A percentile compares a stretch with the other conserved stretches of the same genome.
Conservation (phyloP, 2,888 invertebrate genomes). For the Monochamus alternatus region DNA sequence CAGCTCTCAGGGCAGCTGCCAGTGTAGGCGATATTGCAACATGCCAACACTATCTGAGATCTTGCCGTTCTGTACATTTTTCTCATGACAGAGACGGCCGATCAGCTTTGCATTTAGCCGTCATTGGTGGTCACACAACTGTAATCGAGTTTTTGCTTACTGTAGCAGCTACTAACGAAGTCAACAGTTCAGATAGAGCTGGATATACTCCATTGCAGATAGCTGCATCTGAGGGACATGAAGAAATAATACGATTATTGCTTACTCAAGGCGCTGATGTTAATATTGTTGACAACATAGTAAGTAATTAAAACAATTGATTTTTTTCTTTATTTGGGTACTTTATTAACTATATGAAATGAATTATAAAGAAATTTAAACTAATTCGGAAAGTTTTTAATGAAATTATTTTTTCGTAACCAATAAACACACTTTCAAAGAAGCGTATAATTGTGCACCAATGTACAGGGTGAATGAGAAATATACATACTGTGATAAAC, state of each 20-base stretch:
- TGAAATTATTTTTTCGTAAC: no score
- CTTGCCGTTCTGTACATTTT: conserved; percentile 66
- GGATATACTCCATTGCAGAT: conserved; percentile 85
- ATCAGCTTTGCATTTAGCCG: conserved; percentile 68
- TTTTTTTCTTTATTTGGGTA: no score
- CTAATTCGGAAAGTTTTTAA: no score
- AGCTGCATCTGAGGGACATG: conserved; percentile 88
- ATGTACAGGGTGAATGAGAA: no score
- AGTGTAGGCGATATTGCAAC: conserved; percentile 68
- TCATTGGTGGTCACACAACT: conserved; percentile 66
- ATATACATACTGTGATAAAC: no score
- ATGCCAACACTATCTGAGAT: conserved; percentile 64
- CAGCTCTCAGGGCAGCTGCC: conserved; percentile 60
- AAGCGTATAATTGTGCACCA: no score
- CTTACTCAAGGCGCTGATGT: conserved; percentile 79
- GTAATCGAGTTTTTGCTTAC: conserved; percentile 67
- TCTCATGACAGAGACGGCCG: conserved; percentile 68
- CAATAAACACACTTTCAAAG: no score
- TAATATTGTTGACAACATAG: conserved; percentile 84
- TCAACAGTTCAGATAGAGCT: conserved; percentile 73
- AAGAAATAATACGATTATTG: conserved; percentile 81
- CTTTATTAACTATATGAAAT: no score
- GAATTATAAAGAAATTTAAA: no score
- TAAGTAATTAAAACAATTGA: conserved; percentile 67
- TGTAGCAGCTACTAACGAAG: conserved; percentile 70